A percentile compares a stretch with the other conserved stretches of the same genome.
Evolutionary conservation across 2,888 invertebrate genomes (phyloP).

Genomic region (Parnassius mnemosyne): DNA sequence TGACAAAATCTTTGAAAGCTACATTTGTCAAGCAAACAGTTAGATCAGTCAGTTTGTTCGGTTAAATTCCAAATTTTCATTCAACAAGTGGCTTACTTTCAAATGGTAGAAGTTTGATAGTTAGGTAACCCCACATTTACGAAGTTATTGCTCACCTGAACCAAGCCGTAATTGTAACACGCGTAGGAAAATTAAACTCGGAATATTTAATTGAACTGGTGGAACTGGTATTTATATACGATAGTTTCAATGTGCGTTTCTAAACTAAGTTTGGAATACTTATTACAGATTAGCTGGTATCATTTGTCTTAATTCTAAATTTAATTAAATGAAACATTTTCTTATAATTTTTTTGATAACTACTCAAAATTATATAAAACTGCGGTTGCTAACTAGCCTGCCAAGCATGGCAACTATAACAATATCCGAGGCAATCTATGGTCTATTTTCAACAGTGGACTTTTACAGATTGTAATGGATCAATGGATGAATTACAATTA

Average conservation of each 20-base stretch:
- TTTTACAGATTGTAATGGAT: too few relatives aligned
- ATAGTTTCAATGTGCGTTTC: background rate
- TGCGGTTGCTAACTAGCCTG: too few relatives aligned
- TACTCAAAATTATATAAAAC: too few relatives aligned
- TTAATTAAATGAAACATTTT: background rate
- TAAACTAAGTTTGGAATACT: constrained; percentile 1
- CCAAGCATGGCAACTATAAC: too few relatives aligned
- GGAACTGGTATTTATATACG: background rate
- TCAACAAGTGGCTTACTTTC: constrained; percentile 1
- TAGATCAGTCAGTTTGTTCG: background rate
- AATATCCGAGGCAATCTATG: too few relatives aligned
- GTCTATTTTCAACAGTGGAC: too few relatives aligned
- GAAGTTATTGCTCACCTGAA: constrained; percentile 17
- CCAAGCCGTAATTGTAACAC: constrained; percentile 18
- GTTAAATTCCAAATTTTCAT: constrained; percentile 4
- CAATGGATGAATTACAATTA: too few relatives aligned
- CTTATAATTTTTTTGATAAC: too few relatives aligned
- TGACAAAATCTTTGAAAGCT: too few relatives aligned
- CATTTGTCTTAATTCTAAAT: constrained; percentile 8
- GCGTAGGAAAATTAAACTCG: constrained; percentile 13
- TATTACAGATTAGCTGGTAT: constrained; percentile 1
- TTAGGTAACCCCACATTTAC: constrained; percentile 6
- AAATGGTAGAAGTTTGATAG: constrained; percentile 11
- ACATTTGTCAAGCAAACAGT: too few relatives aligned
- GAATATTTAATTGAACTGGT: background rate